Conservation (phyloP, 2,888 invertebrate species). For the Volucella bombylans region DNA sequence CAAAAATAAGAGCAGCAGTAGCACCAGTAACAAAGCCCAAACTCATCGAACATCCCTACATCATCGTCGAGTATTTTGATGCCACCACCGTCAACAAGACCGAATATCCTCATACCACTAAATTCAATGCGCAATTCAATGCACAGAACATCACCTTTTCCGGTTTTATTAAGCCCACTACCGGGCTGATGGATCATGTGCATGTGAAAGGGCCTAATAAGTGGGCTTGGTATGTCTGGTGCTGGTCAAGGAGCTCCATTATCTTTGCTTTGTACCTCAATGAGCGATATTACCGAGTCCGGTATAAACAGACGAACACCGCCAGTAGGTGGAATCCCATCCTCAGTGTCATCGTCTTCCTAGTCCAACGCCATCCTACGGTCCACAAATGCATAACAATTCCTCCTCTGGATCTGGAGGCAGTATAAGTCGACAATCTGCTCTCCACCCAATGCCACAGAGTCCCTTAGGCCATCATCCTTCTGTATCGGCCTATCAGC, state of each 20-base stretch:
- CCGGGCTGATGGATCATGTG: slow-evolving; percentile 79
- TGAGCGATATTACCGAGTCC: slow-evolving; percentile 73
- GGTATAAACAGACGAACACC: slow-evolving; percentile 80
- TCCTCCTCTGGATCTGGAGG: slow-evolving; percentile 77
- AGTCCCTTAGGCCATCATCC: slow-evolving; percentile 82
- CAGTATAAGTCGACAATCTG: slow-evolving; percentile 82
- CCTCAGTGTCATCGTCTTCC: slow-evolving; percentile 79
- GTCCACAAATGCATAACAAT: slow-evolving; percentile 75
- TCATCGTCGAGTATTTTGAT: slow-evolving; percentile 82
- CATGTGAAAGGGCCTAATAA: slow-evolving; percentile 80
- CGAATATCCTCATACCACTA: slow-evolving; percentile 76
- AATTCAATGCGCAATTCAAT: slow-evolving; percentile 77
- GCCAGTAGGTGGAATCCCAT: slow-evolving; percentile 78
- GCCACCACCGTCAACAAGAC: slow-evolving; percentile 80
- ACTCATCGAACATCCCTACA: slow-evolving; percentile 70
- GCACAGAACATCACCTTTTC: slow-evolving; percentile 81
- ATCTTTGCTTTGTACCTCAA: slow-evolving; percentile 61
- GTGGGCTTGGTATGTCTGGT: slow-evolving; percentile 75
- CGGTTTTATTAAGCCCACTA: slow-evolving; percentile 79
- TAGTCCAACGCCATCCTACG: slow-evolving; percentile 77
- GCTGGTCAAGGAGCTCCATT: slow-evolving; percentile 79
- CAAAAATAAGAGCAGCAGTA: slow-evolving; percentile 55
- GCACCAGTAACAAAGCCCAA: slow-evolving; percentile 76
- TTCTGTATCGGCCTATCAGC: slow-evolving; percentile 82
- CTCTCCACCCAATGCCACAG: slow-evolving; percentile 82